Evolutionary conservation across 1,140 invertebrate species (phyloP).

Genomic region (Aphis craccivora): DNA sequence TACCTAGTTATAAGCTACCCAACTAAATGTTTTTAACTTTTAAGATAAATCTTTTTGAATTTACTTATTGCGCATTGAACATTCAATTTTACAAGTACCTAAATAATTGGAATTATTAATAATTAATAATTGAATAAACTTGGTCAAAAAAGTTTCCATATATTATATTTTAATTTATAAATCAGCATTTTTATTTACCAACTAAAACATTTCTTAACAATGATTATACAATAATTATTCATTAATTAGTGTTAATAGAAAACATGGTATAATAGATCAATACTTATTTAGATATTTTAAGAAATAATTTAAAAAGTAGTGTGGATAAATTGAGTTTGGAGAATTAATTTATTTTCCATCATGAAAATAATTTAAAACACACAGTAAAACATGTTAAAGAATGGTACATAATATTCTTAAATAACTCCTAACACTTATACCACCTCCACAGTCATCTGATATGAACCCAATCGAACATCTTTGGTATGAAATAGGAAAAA

Average conservation of each 20-base stretch:
- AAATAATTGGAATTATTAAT: not conserved
- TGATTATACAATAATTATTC: not conserved
- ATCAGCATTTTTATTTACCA: not conserved
- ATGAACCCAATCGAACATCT: slow-evolving; percentile 64
- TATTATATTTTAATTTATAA: not conserved
- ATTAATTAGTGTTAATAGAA: too few species aligned
- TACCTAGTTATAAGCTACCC: not conserved
- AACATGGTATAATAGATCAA: not conserved
- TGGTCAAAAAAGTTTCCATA: not conserved
- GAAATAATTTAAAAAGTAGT: not conserved
- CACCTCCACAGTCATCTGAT: slow-evolving; percentile 63
- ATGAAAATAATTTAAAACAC: not conserved
- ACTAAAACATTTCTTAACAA: not conserved
- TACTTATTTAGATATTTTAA: slow-evolving; percentile 60
- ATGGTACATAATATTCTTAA: not conserved
- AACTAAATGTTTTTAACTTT: not conserved
- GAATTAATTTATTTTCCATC: not conserved
- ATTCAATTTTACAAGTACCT: not conserved
- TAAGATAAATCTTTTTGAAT: not conserved
- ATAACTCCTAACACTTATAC: slow-evolving; percentile 60
- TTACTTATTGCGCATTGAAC: not conserved
- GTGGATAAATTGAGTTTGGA: not conserved
- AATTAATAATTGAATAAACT: not conserved
- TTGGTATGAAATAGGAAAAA: slow-evolving; percentile 60
- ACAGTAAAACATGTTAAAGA: not conserved